Evolutionary conservation across 2,113 vertebrate genomes (phyloP), one percentile per base, ranked within the genome.

Genomic region (Sigmodon hispidus): DNA sequence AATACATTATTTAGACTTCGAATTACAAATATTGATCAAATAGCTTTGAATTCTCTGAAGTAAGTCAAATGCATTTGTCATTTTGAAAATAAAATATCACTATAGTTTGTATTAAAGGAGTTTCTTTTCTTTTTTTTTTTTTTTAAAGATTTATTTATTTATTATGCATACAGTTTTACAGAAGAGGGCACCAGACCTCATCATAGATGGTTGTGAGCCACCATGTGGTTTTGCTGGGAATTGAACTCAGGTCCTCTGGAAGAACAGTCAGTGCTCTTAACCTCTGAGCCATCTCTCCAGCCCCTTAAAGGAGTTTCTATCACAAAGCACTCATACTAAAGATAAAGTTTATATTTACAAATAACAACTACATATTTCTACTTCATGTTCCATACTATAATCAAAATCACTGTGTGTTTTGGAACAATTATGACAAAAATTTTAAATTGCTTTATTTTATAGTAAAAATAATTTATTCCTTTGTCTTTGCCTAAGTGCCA

Each of bases 21-120:
- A 95, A 98, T 99, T 73, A 99, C 97, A 94, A 96, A 96, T 97
- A 96, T 99, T 96, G 99, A 99, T 97, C 98, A 98, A 93, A 86
- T 87, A 89, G 97, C 98, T 93, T 97, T 98, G 97, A 75, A 97
- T 95, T 97, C 88, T 95, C 93, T 99, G 55, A 98, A 98, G 99
- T 99, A 98, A 98, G 98, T 98, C 43, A 90, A 61, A 90, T 2
- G 0, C 50, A 70, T 79, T 90, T 97, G 12, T 57, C 45, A 90
- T 57, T 94, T 94, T 95, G 70, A 95, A 94, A 81, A 50, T 89
- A 84, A 69, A 40, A 84, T 88, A 91, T 90, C 40, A 87, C 1
- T 59, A 21, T 81, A 81, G 94, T 90, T 83, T 75, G 59, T 89
- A 76, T 81, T 69, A 96, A 91, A 59, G 91, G 31, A 94, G 7